A percentile compares a stretch with the other conserved stretches of the same genome.
phyloP scores from a whole-genome alignment of 1,140 invertebrate species.

The Trichogramma pretiosum region DNA sequence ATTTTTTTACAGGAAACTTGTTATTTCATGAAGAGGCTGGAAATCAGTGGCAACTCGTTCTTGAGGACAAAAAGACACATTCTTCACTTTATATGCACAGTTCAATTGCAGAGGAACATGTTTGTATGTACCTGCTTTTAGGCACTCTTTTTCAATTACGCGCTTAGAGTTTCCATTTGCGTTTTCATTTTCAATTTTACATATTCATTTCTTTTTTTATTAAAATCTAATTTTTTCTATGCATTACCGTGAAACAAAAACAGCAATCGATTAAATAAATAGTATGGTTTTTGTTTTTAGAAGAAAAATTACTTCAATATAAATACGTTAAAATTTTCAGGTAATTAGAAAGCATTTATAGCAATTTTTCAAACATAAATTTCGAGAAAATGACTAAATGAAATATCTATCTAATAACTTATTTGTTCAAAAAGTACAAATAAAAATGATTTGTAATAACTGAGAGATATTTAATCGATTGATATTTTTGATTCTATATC shows the following conservation, averaged over 20 bases:
- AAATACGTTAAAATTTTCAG: too few relatives aligned
- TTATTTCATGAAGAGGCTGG: conserved; percentile 28
- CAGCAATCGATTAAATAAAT: background rate
- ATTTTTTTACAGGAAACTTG: conserved; percentile 26
- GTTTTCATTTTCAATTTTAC: conserved; percentile 2
- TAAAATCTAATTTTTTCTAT: background rate
- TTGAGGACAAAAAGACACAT: conserved; percentile 21
- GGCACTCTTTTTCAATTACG: conserved; percentile 6
- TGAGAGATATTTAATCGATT: too few relatives aligned
- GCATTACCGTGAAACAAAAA: background rate
- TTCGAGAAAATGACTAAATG: too few relatives aligned
- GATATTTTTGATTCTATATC: too few relatives aligned
- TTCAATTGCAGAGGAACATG: conserved; percentile 14
- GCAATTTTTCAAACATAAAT: too few relatives aligned
- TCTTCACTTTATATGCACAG: conserved; percentile 2
- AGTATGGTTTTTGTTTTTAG: background rate
- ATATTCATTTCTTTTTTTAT: conserved; percentile 2
- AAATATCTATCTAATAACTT: too few relatives aligned
- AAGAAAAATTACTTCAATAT: too few relatives aligned
- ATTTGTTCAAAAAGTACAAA: too few relatives aligned
- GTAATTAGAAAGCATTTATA: too few relatives aligned
- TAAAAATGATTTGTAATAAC: too few relatives aligned
- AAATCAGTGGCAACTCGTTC: conserved; percentile 26
- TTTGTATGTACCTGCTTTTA: conserved; percentile 7
- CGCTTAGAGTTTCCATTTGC: background rate